phyloP scores from a whole-genome alignment of 2,797 vertebrate species.

The Enteromius viviparus region DNA sequence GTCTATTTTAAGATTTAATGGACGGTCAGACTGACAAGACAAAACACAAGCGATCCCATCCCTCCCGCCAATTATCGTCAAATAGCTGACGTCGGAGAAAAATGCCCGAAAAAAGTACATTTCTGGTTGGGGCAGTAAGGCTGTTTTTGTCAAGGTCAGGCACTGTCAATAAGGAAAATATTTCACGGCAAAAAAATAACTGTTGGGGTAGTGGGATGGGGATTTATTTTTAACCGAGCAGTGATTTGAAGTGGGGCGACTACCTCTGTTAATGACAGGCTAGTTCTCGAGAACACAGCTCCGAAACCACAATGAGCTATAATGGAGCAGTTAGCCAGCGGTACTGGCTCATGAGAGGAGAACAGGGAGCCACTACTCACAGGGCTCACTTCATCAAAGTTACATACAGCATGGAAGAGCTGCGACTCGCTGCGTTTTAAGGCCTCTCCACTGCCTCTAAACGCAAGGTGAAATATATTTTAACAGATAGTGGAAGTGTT shows the following conservation, averaged over 20 bases:
- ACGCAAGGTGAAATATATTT: slow-evolving; percentile 25
- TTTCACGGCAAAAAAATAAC: slow-evolving; percentile 21
- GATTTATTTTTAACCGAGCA: slow-evolving; percentile 53
- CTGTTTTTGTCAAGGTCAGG: slow-evolving; percentile 39
- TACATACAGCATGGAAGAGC: slow-evolving; percentile 21
- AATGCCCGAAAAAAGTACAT: neutral
- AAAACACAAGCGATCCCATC: slow-evolving; percentile 42
- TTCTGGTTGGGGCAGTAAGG: slow-evolving; percentile 5
- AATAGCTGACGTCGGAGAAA: slow-evolving; percentile 39
- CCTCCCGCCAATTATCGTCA: slow-evolving; percentile 42
- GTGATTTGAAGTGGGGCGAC: slow-evolving; percentile 57
- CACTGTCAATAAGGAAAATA: slow-evolving; percentile 43
- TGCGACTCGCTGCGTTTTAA: slow-evolving; percentile 35
- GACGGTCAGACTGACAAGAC: slow-evolving; percentile 29
- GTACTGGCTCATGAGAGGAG: slow-evolving; percentile 36
- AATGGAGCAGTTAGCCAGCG: slow-evolving; percentile 51
- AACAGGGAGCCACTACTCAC: slow-evolving; percentile 50
- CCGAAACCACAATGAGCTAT: slow-evolving; percentile 53
- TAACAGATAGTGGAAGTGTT: slow-evolving; percentile 33
- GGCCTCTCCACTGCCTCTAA: slow-evolving; percentile 32
- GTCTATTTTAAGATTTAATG: slow-evolving; percentile 51
- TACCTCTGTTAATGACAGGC: slow-evolving; percentile 57
- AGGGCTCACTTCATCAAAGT: slow-evolving; percentile 43
- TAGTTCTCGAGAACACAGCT: slow-evolving; percentile 35
- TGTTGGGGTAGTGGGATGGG: slow-evolving; percentile 23